Evolutionary conservation across 1,140 invertebrate species (phyloP).

Genomic region (Pissodes strobi): DNA sequence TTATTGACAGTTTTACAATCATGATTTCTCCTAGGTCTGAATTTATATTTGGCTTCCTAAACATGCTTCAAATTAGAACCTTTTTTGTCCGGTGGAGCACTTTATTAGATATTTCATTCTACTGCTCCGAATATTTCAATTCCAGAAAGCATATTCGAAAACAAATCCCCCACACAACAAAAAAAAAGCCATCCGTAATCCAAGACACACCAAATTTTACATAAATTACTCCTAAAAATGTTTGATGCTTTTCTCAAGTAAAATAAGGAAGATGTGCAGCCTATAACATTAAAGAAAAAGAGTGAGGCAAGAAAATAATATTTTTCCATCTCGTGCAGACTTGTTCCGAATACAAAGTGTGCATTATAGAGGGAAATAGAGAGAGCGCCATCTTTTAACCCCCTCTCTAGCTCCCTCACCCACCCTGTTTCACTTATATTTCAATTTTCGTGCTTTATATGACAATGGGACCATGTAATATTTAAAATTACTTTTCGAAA

Average conservation of each 20-base stretch:
- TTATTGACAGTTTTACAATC: too few relatives aligned
- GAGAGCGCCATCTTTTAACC: slow-evolving; percentile 45
- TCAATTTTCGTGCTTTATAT: slow-evolving; percentile 52
- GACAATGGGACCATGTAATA: slow-evolving; percentile 44
- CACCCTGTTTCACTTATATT: slow-evolving; percentile 49
- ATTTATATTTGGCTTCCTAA: too few relatives aligned
- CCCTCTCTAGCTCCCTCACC: slow-evolving; percentile 24
- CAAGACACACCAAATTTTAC: slow-evolving; percentile 1
- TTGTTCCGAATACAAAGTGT: slow-evolving; percentile 53
- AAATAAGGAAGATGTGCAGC: slow-evolving; percentile 33
- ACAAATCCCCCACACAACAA: too few relatives aligned
- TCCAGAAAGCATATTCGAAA: too few relatives aligned
- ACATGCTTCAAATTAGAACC: too few relatives aligned
- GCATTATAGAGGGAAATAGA: slow-evolving; percentile 52
- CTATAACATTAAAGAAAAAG: slow-evolving; percentile 47
- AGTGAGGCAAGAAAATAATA: slow-evolving; percentile 53
- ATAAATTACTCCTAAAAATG: slow-evolving; percentile 25
- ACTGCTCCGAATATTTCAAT: too few relatives aligned
- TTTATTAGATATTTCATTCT: too few relatives aligned
- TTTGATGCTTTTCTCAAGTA: slow-evolving; percentile 30
- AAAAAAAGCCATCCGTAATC: too few relatives aligned
- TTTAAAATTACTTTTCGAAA: slow-evolving; percentile 44
- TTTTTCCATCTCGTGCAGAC: slow-evolving; percentile 52
- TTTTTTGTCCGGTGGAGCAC: too few relatives aligned
- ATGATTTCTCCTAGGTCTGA: too few relatives aligned